A percentile compares a stretch with the other conserved stretches of the same genome.
phyloP scores from a whole-genome alignment of 2,888 invertebrate species.

The Synanthedon vespiformis region DNA sequence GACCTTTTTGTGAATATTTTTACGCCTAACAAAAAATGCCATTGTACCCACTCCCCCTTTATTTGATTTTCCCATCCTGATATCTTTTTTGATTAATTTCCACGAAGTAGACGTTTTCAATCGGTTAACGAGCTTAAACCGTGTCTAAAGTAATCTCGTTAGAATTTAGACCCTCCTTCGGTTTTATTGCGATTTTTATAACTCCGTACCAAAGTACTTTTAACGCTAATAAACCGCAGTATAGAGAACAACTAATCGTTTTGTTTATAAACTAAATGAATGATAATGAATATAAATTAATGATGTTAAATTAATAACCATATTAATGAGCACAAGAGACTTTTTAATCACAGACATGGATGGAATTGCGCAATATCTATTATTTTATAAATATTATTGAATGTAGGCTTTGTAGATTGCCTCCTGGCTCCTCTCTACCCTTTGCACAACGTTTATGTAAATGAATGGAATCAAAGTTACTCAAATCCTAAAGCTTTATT shows the following conservation, averaged over 20 bases:
- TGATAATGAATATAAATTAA: too few species aligned
- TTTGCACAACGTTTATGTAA: not conserved
- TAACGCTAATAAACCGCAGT: not conserved
- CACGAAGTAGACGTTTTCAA: conserved; percentile 1
- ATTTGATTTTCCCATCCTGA: not conserved
- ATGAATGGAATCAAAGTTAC: conserved; percentile 1
- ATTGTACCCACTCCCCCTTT: not conserved
- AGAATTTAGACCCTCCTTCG: not conserved
- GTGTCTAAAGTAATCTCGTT: not conserved
- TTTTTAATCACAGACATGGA: too few species aligned
- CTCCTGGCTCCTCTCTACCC: not conserved
- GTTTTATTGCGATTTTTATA: not conserved
- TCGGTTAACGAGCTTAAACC: not conserved
- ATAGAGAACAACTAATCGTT: too few species aligned
- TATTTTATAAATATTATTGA: too few species aligned
- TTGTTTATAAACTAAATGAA: too few species aligned
- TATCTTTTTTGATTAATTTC: not conserved
- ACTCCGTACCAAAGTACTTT: not conserved
- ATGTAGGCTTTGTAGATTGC: too few species aligned
- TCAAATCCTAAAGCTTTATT: conserved; percentile 6
- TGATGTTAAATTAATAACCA: too few species aligned
- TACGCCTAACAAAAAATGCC: conserved; percentile 1
- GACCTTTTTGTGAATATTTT: conserved; percentile 2
- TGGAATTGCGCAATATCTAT: too few species aligned
- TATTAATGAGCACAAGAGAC: too few species aligned